These are phyloP conservation scores for Ferdinandea cuprea DNA, from an alignment of 2,888 invertebrate species.

Conservation along the genomic window DNA sequence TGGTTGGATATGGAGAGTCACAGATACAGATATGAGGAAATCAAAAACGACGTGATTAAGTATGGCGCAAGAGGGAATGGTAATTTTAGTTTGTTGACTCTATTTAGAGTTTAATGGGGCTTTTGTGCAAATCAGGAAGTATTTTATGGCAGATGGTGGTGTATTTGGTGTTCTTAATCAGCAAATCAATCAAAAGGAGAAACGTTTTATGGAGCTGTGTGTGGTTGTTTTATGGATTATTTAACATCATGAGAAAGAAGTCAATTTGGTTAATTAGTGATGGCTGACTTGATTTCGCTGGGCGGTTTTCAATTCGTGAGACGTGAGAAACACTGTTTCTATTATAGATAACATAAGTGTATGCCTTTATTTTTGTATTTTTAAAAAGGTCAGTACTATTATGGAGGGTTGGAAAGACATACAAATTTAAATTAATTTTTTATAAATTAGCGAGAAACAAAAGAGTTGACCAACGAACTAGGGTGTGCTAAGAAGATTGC, in stretches of 20 bases:
- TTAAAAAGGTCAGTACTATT: neutral
- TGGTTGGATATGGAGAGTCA: conserved; percentile 42
- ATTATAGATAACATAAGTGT: neutral
- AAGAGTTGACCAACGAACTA: neutral
- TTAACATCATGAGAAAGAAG: conserved; percentile 4
- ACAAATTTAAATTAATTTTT: neutral
- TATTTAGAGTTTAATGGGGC: conserved; percentile 39
- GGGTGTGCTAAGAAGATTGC: too few species aligned
- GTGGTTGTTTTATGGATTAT: neutral
- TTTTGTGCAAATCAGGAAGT: conserved; percentile 48
- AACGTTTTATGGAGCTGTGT: conserved; percentile 17
- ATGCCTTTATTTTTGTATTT: neutral
- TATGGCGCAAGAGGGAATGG: conserved; percentile 18
- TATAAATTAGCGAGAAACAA: neutral
- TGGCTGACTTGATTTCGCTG: neutral
- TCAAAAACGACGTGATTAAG: conserved; percentile 24
- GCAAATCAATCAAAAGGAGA: conserved; percentile 25
- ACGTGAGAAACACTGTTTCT: conserved; percentile 3
- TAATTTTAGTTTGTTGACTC: conserved; percentile 22
- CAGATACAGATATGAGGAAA: conserved; percentile 40
- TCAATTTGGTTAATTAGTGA: conserved; percentile 10
- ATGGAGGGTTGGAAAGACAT: neutral
- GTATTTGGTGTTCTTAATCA: conserved; percentile 15
- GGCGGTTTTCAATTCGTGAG: neutral
- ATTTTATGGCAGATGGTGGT: conserved; percentile 24